Conservation (phyloP, 2,113 vertebrate species). For the Poeciliopsis retropinna region DNA sequence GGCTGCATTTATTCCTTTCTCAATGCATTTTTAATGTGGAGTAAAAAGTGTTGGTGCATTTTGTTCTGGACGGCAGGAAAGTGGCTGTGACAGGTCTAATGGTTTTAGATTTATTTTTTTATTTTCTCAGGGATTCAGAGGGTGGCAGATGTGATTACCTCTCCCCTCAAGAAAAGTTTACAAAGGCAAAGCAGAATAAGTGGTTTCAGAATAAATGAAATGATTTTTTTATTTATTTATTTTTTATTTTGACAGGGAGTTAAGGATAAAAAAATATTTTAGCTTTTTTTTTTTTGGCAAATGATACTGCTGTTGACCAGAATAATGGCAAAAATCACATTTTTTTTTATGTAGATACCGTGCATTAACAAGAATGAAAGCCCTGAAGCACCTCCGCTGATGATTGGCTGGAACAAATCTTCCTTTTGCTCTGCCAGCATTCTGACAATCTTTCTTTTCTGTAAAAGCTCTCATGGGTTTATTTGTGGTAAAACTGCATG, state of each 20-base stretch:
- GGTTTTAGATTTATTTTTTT: constrained; percentile 58
- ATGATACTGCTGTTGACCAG: constrained; percentile 41
- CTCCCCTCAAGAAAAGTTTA: constrained; percentile 51
- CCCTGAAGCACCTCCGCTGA: constrained; percentile 19
- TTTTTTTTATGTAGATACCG: constrained; percentile 43
- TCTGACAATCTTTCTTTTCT: constrained; percentile 37
- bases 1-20: constrained; percentile 73
- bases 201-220: not conserved
- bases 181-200: constrained; percentile 64
- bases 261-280: constrained; percentile 42
- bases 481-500: constrained; percentile 44
- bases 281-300: constrained; percentile 28
- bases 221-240: too few species aligned
- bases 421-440: constrained; percentile 43
- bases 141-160: constrained; percentile 74
- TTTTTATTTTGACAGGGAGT: not conserved
- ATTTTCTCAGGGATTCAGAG: constrained; percentile 59
- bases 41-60: constrained; percentile 77
- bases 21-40: constrained; percentile 80
- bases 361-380: constrained; percentile 37
- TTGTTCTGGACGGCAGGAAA: constrained; percentile 56
- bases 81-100: constrained; percentile 70
- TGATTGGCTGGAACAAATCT: constrained; percentile 55
- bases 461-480: constrained; percentile 55
- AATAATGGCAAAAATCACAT: constrained; percentile 38